Percentiles rank a stretch among this genome's conserved stretches.
These are phyloP conservation scores for Parazoanthus swiftii DNA, from an alignment of 92 coral and sea anemone species.

Conservation along the genomic window DNA sequence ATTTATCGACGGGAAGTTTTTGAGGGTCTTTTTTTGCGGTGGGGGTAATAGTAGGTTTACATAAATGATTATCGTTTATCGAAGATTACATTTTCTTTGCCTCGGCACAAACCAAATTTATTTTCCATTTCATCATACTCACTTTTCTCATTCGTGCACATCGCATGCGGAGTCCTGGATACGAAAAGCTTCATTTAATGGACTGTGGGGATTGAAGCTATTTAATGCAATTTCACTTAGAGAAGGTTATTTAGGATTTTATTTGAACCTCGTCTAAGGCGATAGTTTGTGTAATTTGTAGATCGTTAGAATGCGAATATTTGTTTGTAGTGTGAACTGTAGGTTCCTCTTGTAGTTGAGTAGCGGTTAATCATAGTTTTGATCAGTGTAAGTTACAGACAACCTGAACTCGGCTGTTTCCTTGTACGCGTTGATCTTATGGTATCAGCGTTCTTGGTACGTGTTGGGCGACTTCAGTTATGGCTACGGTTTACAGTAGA, in stretches of 20 bases:
- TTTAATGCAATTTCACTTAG: not conserved
- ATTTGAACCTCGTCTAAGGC: not conserved
- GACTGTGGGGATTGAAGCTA: not conserved
- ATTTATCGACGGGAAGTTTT: not conserved
- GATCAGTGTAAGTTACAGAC: not conserved
- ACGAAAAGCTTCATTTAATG: not conserved
- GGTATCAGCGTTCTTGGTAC: not conserved
- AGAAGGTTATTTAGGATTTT: not conserved
- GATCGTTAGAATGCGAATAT: not conserved
- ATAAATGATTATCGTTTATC: not conserved
- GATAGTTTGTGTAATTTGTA: slow-evolving; percentile 2
- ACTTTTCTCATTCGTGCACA: not conserved
- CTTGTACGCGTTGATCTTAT: not conserved
- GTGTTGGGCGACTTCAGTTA: not conserved
- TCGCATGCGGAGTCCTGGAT: not conserved
- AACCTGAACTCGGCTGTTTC: not conserved
- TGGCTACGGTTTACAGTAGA: not conserved
- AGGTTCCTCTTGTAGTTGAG: not conserved
- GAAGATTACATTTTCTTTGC: not conserved
- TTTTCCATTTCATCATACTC: not conserved
- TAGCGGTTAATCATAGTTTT: not conserved
- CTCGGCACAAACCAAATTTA: not conserved
- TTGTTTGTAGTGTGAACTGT: not conserved
- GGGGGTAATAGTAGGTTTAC: not conserved
- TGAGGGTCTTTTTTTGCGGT: not conserved